Base-by-base conservation (phyloP, 2,888 invertebrate genomes). In the Apantesis nais region DNA sequence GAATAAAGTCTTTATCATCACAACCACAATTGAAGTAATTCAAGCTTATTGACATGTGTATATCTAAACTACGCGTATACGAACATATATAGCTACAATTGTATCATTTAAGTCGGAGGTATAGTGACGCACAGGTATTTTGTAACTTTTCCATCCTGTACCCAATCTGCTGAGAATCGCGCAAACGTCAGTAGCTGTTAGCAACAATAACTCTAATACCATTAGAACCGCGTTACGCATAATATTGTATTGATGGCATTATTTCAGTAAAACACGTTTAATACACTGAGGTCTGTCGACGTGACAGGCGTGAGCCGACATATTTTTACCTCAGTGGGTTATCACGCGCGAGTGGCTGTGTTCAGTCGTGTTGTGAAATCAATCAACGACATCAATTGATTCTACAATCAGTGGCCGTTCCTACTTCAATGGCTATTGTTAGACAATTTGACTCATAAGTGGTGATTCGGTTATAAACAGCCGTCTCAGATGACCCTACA, bases 371-470 rank as follows among this genome's bases (percentile, higher is more conserved):
- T 69, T 62, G 70, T 62, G 70, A 39, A 66, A 66, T 39, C 70
- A 66, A 70, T 66, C 41, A 39, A 48, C 65, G 29, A 48, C 29
- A 44, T 52, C 65, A 70, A 65, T 70, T 62, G 66, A 62, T 41
- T 62, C n/a, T 52, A 66, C 70, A n/a, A 60, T 65, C 65, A 29
- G 22, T 31, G 22, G 44, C 37, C 44, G 55, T 60, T 31, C 16
- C 34, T 48, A 37, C 29, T 31, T 52, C 52, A 66, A 62, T 62
- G 67, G 68, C 58, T 48, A 75, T 73, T 74, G 73, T 70, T 71
- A 62, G 60, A 44, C 69, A 73, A 75, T 71, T 75, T 29, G 29
- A 63, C 31, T 67, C 55, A n/a, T 60, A 60, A 66, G 61, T 71
- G 68, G 22, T 7, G 19, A 58, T 37, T 65, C 66, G 48, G 29